Conservation (phyloP, 2,113 vertebrate genomes). For the Anoura caudifer region DNA sequence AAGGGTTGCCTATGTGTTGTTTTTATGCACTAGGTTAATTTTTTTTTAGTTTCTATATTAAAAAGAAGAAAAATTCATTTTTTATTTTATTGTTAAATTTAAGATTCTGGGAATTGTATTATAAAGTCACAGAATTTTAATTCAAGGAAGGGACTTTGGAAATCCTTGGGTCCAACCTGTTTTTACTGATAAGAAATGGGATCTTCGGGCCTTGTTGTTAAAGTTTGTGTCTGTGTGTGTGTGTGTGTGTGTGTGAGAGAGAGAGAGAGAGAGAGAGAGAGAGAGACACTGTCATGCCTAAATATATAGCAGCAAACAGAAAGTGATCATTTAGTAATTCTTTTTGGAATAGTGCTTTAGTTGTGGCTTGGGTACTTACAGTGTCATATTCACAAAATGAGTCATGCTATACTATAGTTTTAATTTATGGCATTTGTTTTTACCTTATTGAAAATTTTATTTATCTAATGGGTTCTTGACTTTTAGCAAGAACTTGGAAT, state of each 20-base stretch:
- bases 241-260: too few relatives aligned
- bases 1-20: background rate
- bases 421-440: constrained; percentile 12
- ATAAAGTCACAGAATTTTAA: constrained; percentile 9
- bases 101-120: background rate
- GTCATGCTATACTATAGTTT: background rate
- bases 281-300: background rate
- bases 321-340: background rate
- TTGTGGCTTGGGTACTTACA: background rate
- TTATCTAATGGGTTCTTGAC: background rate
- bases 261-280: too few relatives aligned
- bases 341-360: constrained; percentile 20
- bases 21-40: background rate
- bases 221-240: background rate
- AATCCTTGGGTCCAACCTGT: background rate
- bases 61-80: background rate
- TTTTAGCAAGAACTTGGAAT: background rate
- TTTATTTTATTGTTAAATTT: constrained; percentile 30
- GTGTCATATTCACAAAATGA: background rate
- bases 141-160: background rate
- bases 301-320: background rate
- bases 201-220: background rate
- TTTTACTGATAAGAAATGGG: constrained; percentile 15
- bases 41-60: background rate
- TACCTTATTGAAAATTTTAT: constrained; percentile 12